These are phyloP conservation scores for Hypena proboscidalis DNA, from an alignment of 2,888 invertebrate species.

Conservation along the genomic window DNA sequence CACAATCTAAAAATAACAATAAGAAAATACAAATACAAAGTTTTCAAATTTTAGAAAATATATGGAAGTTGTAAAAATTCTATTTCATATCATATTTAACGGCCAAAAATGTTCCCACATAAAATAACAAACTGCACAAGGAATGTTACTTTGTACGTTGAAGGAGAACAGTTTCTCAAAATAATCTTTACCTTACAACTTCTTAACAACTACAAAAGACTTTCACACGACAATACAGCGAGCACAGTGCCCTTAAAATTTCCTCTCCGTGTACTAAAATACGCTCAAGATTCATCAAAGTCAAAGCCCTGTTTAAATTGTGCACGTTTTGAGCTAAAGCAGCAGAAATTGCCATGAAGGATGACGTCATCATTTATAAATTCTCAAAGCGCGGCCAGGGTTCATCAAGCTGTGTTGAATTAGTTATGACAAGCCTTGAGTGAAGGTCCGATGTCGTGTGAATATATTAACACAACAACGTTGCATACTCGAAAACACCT, in stretches of 20 bases:
- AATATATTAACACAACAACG: slow-evolving; percentile 33
- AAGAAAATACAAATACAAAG: no score
- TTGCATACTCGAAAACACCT: slow-evolving; percentile 11
- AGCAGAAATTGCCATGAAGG: slow-evolving; percentile 44
- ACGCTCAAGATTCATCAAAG: slow-evolving; percentile 35
- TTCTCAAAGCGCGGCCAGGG: slow-evolving; percentile 46
- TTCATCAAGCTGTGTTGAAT: slow-evolving; percentile 54
- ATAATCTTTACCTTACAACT: slow-evolving; percentile 2
- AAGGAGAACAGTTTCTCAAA: not conserved
- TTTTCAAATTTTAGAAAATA: no score
- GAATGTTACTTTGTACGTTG: not conserved
- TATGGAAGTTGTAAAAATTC: no score
- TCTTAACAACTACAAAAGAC: slow-evolving; percentile 4
- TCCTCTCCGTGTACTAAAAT: slow-evolving; percentile 4
- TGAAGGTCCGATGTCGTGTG: slow-evolving; percentile 43
- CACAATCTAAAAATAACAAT: no score
- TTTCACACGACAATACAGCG: not conserved
- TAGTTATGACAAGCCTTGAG: slow-evolving; percentile 44
- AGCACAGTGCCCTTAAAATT: slow-evolving; percentile 5
- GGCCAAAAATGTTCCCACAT: no score
- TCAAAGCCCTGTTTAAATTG: slow-evolving; percentile 37
- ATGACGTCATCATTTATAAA: slow-evolving; percentile 56
- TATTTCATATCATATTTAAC: no score
- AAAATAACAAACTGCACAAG: no score
- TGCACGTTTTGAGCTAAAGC: slow-evolving; percentile 39